These are phyloP conservation scores for Lutraria rhynchaena DNA, from an alignment of 1,140 invertebrate genomes.

Conservation along the genomic window DNA sequence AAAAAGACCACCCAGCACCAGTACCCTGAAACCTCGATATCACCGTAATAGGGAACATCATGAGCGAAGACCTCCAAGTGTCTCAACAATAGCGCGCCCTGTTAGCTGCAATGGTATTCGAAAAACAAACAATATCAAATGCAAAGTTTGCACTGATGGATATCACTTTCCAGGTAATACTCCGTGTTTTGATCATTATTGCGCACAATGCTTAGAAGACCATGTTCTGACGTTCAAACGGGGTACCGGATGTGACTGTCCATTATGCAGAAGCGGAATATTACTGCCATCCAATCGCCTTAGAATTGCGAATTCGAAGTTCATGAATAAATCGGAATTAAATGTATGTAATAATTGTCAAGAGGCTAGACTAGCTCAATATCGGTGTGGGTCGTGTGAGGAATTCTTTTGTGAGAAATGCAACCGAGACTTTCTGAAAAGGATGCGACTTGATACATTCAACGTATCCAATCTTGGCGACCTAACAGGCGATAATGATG, in stretches of 20 bases:
- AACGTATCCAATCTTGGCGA: slow-evolving; percentile 25
- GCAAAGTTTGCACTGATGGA: slow-evolving; percentile 46
- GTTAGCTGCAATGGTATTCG: background rate
- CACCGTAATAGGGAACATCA: slow-evolving; percentile 3
- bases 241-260: slow-evolving; percentile 52
- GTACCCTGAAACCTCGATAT: slow-evolving; percentile 34
- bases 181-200: slow-evolving; percentile 57
- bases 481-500: slow-evolving; percentile 34
- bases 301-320: background rate
- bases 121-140: slow-evolving; percentile 39
- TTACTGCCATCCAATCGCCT: slow-evolving; percentile 18
- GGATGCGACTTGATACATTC: slow-evolving; percentile 44
- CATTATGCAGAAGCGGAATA: slow-evolving; percentile 48
- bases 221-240: slow-evolving; percentile 49
- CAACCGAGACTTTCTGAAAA: slow-evolving; percentile 46
- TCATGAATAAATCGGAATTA: slow-evolving; percentile 1
- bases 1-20: slow-evolving; percentile 39
- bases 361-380: slow-evolving; percentile 35
- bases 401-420: slow-evolving; percentile 57
- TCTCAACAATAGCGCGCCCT: slow-evolving; percentile 52
- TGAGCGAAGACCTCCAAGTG: slow-evolving; percentile 32
- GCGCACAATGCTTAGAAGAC: slow-evolving; percentile 37
- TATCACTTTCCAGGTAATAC: slow-evolving; percentile 40
- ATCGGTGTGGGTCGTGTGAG: slow-evolving; percentile 46
- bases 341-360: slow-evolving; percentile 36